Conservation (phyloP, 2,797 vertebrate genomes). For the Centroberyx gerrardi region DNA sequence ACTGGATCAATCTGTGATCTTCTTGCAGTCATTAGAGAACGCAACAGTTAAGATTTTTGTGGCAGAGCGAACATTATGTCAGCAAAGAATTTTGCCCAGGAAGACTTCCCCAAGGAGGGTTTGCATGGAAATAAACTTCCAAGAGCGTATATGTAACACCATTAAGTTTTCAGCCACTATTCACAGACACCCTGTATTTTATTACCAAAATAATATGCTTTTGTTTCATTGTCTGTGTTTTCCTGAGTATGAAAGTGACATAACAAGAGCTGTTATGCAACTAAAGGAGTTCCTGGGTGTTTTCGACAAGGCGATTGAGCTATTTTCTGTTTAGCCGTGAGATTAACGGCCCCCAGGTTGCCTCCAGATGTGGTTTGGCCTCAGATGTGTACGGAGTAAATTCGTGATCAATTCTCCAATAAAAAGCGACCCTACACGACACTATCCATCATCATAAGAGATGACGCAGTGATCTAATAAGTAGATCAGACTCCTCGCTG, state of each 20-base stretch:
- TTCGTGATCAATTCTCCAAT: slow-evolving; percentile 65
- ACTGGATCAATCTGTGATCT: slow-evolving; percentile 64
- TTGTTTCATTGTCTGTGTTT: slow-evolving; percentile 54
- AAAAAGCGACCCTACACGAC: slow-evolving; percentile 61
- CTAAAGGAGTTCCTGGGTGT: slow-evolving; percentile 70
- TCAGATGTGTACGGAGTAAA: slow-evolving; percentile 32
- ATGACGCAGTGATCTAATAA: slow-evolving; percentile 69
- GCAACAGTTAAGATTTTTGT: slow-evolving; percentile 65
- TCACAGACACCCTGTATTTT: slow-evolving; percentile 57
- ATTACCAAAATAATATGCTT: slow-evolving; percentile 62
- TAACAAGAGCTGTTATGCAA: slow-evolving; percentile 66
- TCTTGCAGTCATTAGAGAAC: slow-evolving; percentile 64
- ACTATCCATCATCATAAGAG: slow-evolving; percentile 68
- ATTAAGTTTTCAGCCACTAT: slow-evolving; percentile 49
- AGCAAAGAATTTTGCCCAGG: slow-evolving; percentile 67
- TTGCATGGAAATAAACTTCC: slow-evolving; percentile 53
- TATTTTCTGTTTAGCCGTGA: slow-evolving; percentile 76
- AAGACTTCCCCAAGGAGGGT: slow-evolving; percentile 48
- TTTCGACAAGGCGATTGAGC: slow-evolving; percentile 67
- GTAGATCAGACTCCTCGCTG: slow-evolving; percentile 65
- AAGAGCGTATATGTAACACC: slow-evolving; percentile 57
- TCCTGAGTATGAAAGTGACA: slow-evolving; percentile 56
- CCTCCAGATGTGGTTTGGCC: slow-evolving; percentile 77
- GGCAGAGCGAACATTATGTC: slow-evolving; percentile 77
- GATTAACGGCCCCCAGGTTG: slow-evolving; percentile 78